Evolutionary conservation across 2,888 invertebrate species (phyloP), one percentile per base, ranked within the genome.

Genomic region (Heteropelma amictum): DNA sequence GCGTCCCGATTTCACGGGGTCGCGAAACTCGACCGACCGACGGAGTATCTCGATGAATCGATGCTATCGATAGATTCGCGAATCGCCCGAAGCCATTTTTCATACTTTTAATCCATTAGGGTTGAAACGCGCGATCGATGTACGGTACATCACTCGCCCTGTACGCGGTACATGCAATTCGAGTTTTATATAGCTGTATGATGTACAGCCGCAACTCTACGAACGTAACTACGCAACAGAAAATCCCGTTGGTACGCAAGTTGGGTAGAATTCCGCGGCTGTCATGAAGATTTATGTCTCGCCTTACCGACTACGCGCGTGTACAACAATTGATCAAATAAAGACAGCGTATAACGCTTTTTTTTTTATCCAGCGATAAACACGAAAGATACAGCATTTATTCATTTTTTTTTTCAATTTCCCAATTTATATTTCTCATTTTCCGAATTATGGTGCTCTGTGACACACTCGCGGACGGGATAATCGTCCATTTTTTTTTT

Each of bases 71-170:
- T 85, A 85, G 81, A 79, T 67, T 42, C 74, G 72, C 67, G 73
- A 81, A 85, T 78, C 79, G 74, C 78, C 78, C 80, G 78, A 76
- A 70, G 64, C 63, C 83, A 84, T 87, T 78, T 76, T 85, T 87
- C 86, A 87, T 81, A 79, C 68, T 78, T 83, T 85, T 82, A 87
- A 87, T 87, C 85, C 87, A 87, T 87, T 87, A 87, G 68, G 30
- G 30, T 23, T 21, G 81, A 79, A 81, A 79, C 79, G 73, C 72
- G 74, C 77, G 72, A 73, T 60, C 26, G 28, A 79, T 47, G 76
- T 72, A 63, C 38, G 35, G 77, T 83, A 84, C 72, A 86, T 86
- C 84, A 85, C 77, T 80, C 78, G n/a, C n/a, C 72, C 58, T 33
- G 63, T 77, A 38, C 19, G 42, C 33, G 40, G 28, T 45, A 19